phyloP scores from a whole-genome alignment of 1,140 invertebrate genomes.

The Halyomorpha halys region DNA sequence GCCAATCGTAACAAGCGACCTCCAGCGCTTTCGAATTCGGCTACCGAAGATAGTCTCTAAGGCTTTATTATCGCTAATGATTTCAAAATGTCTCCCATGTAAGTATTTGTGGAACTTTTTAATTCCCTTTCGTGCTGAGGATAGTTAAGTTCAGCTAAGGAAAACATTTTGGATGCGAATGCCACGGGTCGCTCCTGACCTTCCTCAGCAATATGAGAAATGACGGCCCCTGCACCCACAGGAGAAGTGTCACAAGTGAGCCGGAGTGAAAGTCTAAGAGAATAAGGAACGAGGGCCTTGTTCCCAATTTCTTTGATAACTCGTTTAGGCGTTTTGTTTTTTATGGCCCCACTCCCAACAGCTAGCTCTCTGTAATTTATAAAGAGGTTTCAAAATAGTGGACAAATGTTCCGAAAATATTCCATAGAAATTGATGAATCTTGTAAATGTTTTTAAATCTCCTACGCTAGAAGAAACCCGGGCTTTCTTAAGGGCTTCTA shows the following conservation, averaged over 20 bases:
- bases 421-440: background rate
- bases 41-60: too few species aligned
- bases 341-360: background rate
- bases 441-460: background rate
- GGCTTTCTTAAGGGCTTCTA: slow-evolving; percentile 1
- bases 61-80: background rate
- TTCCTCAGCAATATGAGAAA: background rate
- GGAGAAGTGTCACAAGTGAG: too few species aligned
- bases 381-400: background rate
- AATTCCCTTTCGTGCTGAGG: background rate
- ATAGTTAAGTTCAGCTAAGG: background rate
- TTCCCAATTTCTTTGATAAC: too few species aligned
- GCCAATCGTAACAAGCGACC: too few species aligned
- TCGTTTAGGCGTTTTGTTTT: background rate
- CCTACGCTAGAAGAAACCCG: background rate
- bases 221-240: background rate
- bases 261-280: too few species aligned
- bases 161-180: background rate
- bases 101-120: background rate
- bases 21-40: background rate
- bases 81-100: too few species aligned
- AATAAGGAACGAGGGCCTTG: too few species aligned
- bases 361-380: background rate
- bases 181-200: background rate
- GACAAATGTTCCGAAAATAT: background rate